Evolutionary conservation across 1,140 invertebrate genomes (phyloP), one percentile per base, ranked within the genome.

Genomic region (Drosophila kepulauana): DNA sequence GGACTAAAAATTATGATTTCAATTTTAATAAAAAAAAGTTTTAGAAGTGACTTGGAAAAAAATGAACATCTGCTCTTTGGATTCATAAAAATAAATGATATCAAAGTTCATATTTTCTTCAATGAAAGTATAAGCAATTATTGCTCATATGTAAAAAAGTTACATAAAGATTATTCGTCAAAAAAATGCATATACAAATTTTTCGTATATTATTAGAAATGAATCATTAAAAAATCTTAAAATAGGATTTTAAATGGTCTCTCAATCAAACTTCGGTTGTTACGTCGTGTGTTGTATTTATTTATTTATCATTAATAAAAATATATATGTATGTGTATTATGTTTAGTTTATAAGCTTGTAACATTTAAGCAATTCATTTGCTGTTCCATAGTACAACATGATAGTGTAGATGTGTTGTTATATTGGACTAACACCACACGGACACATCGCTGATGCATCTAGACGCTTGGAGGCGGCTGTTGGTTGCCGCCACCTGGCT

Each of bases 241-340:
- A 25, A 4, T 25, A 25, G 3, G 20, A 25, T 25, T 25, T 25
- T 25, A 25, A 0, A 25, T 25, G 20, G 3, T 25, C 20, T 25
- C 20, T 25, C 20, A 43, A 43, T 43, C 11, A 43, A 43, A 43
- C 41, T 25, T 38, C 35, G 35, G 10, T 5, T 13, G 41, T n/a
- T n/a, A 5, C 5, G 6, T n/a, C 7, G 30, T 35, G 38, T 62
- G 38, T 73, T 67, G 52, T 67, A 74, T 84, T 65, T 66, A 65
- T 87, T 87, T 87, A 79, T 87, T 85, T 57, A 72, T 59, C 59
- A 65, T 78, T 79, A 80, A 71, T 84, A 87, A 88, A 88, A 88
- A 88, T 86, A 82, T 79, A 86, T 71, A 41, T 81, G 52, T 84
- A 52, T 82, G 46, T 79, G 15, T 77, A 56, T 61, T 70, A 73